Evolutionary conservation across 2,113 vertebrate genomes (phyloP).

Genomic region (Dicrurus megarhynchus): DNA sequence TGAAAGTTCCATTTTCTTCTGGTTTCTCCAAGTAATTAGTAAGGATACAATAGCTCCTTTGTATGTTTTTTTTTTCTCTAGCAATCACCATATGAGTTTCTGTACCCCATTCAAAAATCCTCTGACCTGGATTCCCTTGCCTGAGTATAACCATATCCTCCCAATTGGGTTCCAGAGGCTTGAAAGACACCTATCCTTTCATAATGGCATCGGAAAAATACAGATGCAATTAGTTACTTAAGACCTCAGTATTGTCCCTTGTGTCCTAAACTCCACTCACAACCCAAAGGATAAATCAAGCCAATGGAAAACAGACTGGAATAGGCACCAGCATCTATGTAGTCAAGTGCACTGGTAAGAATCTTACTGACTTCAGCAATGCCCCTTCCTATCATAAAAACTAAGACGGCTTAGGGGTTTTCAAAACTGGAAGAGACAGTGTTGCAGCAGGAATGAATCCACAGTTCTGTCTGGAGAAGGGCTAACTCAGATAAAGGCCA

Average conservation of each 20-base stretch:
- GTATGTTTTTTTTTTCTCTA: not conserved
- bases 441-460: not conserved
- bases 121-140: not conserved
- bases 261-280: not conserved
- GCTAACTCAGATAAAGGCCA: not conserved
- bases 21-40: not conserved
- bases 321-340: not conserved
- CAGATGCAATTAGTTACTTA: not conserved
- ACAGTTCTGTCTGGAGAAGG: not conserved
- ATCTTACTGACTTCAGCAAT: not conserved
- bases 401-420: not conserved
- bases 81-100: not conserved
- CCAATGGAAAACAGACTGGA: not conserved
- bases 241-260: not conserved
- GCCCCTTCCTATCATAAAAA: not conserved
- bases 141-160: not conserved
- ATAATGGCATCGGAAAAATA: not conserved
- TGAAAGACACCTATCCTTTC: not conserved
- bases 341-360: not conserved
- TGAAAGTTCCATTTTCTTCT: not conserved
- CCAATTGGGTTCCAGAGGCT: accelerated
- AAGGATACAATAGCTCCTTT: not conserved
- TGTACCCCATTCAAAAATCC: not conserved
- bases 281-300: not conserved
- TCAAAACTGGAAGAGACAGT: not conserved